Evolutionary conservation across 2,797 vertebrate genomes (phyloP).

Genomic region (Pangasius mekongensis): DNA sequence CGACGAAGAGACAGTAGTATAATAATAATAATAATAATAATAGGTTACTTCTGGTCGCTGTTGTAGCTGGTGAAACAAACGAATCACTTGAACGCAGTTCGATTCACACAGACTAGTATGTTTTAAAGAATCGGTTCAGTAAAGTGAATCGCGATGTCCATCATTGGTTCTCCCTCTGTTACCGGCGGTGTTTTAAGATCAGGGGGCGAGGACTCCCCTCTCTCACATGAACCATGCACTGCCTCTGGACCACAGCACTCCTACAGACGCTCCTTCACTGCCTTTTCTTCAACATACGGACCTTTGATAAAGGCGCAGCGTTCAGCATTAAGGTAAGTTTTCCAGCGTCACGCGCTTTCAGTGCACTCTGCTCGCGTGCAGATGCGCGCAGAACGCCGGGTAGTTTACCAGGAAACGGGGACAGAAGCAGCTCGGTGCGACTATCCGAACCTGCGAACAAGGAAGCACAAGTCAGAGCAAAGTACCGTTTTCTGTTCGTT

Average conservation of each 20-base stretch:
- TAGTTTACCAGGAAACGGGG: conserved; percentile 5
- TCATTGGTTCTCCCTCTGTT: neutral
- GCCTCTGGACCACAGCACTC: conserved; percentile 49
- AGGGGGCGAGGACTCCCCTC: conserved; percentile 50
- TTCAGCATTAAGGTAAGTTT: conserved; percentile 40
- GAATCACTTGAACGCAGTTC: neutral
- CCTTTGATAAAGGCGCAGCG: conserved; percentile 18
- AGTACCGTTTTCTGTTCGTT: neutral
- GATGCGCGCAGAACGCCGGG: conserved; percentile 42
- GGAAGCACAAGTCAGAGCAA: neutral
- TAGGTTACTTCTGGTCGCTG: neutral
- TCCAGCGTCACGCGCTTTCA: no score
- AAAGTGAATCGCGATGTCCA: conserved; percentile 22
- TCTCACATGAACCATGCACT: conserved; percentile 63
- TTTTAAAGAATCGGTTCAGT: conserved; percentile 24
- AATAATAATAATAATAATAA: neutral
- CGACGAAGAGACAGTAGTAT: neutral
- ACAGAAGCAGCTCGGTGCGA: neutral
- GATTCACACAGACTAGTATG: neutral
- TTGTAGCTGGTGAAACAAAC: neutral
- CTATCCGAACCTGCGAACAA: neutral
- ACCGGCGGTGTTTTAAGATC: conserved; percentile 38
- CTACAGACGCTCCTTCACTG: conserved; percentile 22
- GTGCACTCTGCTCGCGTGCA: neutral
- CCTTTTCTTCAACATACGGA: neutral